Conservation (phyloP, 2,797 vertebrate genomes). For the Micropoecilia bifurca region DNA sequence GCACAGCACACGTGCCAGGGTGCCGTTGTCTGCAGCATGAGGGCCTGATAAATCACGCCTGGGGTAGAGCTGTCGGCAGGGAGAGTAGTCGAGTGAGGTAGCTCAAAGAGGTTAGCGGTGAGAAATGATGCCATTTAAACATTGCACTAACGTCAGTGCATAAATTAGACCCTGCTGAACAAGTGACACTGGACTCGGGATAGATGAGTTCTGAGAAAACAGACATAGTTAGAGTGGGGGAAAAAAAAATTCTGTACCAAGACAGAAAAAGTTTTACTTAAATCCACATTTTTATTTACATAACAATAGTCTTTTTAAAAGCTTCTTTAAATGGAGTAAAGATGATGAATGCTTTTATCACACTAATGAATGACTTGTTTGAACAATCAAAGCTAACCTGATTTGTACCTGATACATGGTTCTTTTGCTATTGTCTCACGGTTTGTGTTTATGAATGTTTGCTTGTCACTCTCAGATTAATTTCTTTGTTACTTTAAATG, state of each 20-base stretch:
- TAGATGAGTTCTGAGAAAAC: slow-evolving; percentile 60
- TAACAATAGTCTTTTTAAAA: neutral
- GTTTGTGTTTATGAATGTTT: slow-evolving; percentile 47
- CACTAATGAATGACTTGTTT: slow-evolving; percentile 7
- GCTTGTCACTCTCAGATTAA: slow-evolving; percentile 55
- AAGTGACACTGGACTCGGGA: slow-evolving; percentile 69
- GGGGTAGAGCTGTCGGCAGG: slow-evolving; percentile 61
- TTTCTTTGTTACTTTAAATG: slow-evolving; percentile 61
- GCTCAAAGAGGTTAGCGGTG: slow-evolving; percentile 66
- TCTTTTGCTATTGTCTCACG: slow-evolving; percentile 40
- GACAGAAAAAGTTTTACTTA: neutral
- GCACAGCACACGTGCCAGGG: slow-evolving; percentile 52
- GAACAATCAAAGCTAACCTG: slow-evolving; percentile 24
- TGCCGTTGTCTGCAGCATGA: slow-evolving; percentile 59
- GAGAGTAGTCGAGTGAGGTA: slow-evolving; percentile 59
- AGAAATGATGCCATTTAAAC: slow-evolving; percentile 81
- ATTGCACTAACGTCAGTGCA: slow-evolving; percentile 64
- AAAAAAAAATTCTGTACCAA: neutral
- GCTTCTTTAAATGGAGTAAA: neutral
- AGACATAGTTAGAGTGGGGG: slow-evolving; percentile 4
- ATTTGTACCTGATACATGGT: slow-evolving; percentile 27
- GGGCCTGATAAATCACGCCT: slow-evolving; percentile 77
- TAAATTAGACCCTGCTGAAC: slow-evolving; percentile 78
- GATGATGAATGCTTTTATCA: neutral
- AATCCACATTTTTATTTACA: neutral